A percentile compares a stretch with the other conserved stretches of the same genome.
Conservation (phyloP, 1,140 invertebrate genomes). For the Chironomus striatipennis region DNA sequence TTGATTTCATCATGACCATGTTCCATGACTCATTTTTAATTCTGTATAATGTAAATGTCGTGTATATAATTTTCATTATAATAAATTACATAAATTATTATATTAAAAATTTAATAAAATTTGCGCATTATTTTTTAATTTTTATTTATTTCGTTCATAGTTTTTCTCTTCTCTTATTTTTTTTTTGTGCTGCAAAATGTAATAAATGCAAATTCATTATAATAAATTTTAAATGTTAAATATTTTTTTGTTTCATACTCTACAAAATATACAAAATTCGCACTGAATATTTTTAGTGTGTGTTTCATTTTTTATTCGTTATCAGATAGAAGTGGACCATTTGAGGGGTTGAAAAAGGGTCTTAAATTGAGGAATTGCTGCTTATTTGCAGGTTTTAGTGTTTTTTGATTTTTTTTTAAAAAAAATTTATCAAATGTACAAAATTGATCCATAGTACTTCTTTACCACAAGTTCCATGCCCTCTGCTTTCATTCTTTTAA, state of each 20-base stretch:
- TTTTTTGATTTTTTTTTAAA: no score
- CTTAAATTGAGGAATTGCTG: no score
- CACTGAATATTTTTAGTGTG: neutral
- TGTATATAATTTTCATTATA: constrained; percentile 3
- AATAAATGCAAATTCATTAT: constrained; percentile 15
- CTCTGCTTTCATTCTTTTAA: no score
- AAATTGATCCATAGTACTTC: no score
- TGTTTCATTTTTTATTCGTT: no score
- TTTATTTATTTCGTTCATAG: neutral
- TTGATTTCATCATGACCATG: neutral
- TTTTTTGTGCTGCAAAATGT: neutral
- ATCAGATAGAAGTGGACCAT: no score
- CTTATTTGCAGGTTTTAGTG: no score
- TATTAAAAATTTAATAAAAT: constrained; percentile 8
- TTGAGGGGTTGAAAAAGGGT: no score
- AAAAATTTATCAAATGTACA: no score
- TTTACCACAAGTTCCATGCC: no score
- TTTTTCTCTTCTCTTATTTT: no score
- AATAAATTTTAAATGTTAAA: neutral
- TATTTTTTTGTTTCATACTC: neutral
- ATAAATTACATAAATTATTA: constrained; percentile 15
- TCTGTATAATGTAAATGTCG: neutral
- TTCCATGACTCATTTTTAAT: neutral
- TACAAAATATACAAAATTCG: constrained; percentile 11
- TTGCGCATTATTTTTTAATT: constrained; percentile 14